Percentiles rank a stretch among this genome's conserved stretches.
Conservation (phyloP, 1,140 invertebrate species). For the Magallana angulata region DNA sequence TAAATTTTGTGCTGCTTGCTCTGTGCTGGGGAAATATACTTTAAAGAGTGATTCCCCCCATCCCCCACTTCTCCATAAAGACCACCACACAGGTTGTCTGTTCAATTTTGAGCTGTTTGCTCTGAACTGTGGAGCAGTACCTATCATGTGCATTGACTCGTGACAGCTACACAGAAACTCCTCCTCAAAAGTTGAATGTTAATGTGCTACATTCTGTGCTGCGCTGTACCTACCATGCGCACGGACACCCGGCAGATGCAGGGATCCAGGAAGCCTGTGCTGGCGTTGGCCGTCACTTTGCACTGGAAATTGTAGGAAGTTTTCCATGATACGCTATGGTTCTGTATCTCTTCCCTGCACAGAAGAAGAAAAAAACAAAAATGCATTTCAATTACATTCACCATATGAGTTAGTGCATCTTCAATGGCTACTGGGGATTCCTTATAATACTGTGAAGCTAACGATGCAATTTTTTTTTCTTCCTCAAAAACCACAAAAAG, state of each 20-base stretch:
- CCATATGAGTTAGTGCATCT: background rate
- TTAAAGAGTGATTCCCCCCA: too few relatives aligned
- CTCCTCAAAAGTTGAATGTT: background rate
- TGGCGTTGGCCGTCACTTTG: conserved; percentile 97
- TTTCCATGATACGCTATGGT: conserved; percentile 95
- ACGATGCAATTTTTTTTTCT: too few relatives aligned
- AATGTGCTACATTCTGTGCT: too few relatives aligned
- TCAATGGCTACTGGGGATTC: background rate
- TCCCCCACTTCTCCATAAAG: too few relatives aligned
- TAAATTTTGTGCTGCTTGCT: too few relatives aligned
- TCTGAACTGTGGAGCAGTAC: too few relatives aligned
- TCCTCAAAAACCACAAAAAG: too few relatives aligned
- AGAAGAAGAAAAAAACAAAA: conserved; percentile 67
- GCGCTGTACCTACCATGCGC: conserved; percentile 88
- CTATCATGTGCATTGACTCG: too few relatives aligned
- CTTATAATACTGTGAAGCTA: too few relatives aligned
- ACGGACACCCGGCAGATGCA: conserved; percentile 95
- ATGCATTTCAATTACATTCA: background rate
- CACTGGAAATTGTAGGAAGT: conserved; percentile 94
- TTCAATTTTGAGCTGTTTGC: too few relatives aligned
- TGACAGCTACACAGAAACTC: background rate
- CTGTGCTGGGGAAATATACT: too few relatives aligned
- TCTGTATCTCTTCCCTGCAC: conserved; percentile 92
- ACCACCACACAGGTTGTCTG: too few relatives aligned
- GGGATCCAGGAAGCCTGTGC: conserved; percentile 94